Percentiles rank a stretch among this genome's conserved stretches.
Conservation (phyloP, 2,113 vertebrate species). For the Garra rufa region DNA sequence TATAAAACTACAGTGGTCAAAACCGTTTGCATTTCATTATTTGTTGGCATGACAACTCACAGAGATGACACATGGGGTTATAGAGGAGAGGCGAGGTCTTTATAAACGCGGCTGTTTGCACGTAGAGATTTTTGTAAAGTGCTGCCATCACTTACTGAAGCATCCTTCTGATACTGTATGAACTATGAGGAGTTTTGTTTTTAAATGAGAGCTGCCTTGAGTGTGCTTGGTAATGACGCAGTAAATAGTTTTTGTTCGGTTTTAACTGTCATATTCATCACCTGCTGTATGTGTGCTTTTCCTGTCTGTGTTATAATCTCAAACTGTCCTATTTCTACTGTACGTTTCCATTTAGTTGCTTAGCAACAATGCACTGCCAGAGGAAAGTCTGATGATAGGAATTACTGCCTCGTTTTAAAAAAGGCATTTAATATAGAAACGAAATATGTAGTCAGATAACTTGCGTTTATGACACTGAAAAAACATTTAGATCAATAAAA, state of each 20-base stretch:
- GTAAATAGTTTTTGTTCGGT: slow-evolving; percentile 41
- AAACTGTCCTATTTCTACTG: slow-evolving; percentile 70
- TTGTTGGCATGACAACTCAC: slow-evolving; percentile 75
- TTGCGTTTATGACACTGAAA: background rate
- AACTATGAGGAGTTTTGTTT: background rate
- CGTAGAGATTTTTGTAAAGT: background rate
- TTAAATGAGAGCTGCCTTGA: background rate
- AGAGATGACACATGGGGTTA: slow-evolving; percentile 59
- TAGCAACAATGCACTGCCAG: slow-evolving; percentile 68
- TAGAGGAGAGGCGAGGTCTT: slow-evolving; percentile 45
- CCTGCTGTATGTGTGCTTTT: slow-evolving; percentile 50
- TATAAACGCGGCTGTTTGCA: slow-evolving; percentile 23
- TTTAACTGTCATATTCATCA: slow-evolving; percentile 27
- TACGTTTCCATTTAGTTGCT: slow-evolving; percentile 76
- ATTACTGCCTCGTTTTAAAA: slow-evolving; percentile 60
- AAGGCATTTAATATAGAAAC: background rate
- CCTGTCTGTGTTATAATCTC: slow-evolving; percentile 60
- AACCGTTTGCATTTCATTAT: slow-evolving; percentile 9
- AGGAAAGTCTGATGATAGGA: slow-evolving; percentile 62
- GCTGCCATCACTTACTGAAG: slow-evolving; percentile 62
- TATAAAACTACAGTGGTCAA: background rate
- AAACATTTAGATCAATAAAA: slow-evolving; percentile 30
- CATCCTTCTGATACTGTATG: background rate
- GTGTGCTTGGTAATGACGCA: background rate
- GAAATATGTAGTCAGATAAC: background rate